A percentile compares a stretch with the other conserved stretches of the same genome.
These are phyloP conservation scores for Glaucomys volans DNA, from an alignment of 2,113 vertebrate species.

Conservation along the genomic window DNA sequence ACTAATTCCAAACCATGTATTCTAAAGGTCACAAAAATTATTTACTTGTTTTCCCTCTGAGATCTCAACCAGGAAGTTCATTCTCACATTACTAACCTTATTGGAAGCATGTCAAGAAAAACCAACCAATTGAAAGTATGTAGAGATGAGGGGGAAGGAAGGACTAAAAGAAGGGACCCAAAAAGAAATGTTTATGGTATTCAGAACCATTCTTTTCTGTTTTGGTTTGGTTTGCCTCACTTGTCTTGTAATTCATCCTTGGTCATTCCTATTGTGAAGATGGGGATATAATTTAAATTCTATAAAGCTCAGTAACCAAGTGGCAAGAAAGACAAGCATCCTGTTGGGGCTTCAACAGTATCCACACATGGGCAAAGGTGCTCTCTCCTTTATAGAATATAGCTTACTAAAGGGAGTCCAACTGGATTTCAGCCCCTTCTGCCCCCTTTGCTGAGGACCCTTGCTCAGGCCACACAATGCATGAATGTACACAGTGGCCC, in stretches of 20 bases:
- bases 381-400: background rate
- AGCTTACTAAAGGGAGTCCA: background rate
- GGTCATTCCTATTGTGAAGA: background rate
- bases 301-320: background rate
- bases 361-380: background rate
- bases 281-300: background rate
- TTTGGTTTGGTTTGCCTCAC: slow-evolving; percentile 30
- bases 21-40: background rate
- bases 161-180: background rate
- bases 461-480: background rate
- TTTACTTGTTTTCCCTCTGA: background rate
- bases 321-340: background rate
- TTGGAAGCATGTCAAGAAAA: background rate
- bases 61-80: background rate
- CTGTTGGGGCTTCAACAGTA: background rate
- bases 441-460: background rate
- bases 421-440: background rate
- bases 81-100: slow-evolving; percentile 20
- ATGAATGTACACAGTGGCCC: background rate
- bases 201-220: background rate
- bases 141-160: background rate
- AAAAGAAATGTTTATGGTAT: background rate
- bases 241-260: background rate
- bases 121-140: background rate
- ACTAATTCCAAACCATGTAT: background rate